Base-by-base conservation (phyloP, 2,797 vertebrate species). In the Myiotriccus ornatus region DNA sequence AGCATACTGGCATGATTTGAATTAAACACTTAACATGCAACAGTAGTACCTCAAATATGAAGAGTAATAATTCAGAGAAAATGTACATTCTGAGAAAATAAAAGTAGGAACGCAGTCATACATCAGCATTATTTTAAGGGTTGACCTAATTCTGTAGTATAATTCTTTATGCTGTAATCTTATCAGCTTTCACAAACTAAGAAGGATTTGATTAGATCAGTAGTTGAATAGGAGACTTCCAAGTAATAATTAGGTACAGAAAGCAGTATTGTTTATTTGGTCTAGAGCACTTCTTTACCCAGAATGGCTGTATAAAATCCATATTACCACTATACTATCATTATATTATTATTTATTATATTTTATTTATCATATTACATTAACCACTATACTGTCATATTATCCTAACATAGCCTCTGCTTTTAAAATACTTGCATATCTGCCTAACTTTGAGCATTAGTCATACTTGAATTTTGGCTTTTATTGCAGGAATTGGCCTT, bases 151-250 rank as follows among this genome's bases (percentile, higher is more conserved):
- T 92, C 84, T 78, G 67, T 52, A 69, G 74, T 63, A 56, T 93
- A 91, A 79, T 95, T 89, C 92, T 89, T 95, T 64, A 91, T 95
- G 87, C 64, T 87, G 44, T 94, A 95, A 92, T 96, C 92, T 92
- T 89, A 92, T 18, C 84, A 79, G 82, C 84, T 95, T 76, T 82
- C 52, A 64, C 74, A 64, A 91, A 79, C 76, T 94, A 94, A 96
- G 94, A 86, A 94, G 94, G 94, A 95, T 97, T 93, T 96, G 63
- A 60, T 73, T 91, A 90, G 84, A 67, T 52, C 52, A 76, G 32
- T 59, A 59, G 28, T 86, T 78, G 62, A 78, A n/a, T 32, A 75
- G 71, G 65, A 94, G 67, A 74, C 67, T 86, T 95, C 41, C 44
- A 79, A 50, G 67, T 84, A 94, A 84, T 78, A 89, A 68, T 76